Conservation (phyloP, 2,888 invertebrate species). For the Amaurobius ferox region DNA sequence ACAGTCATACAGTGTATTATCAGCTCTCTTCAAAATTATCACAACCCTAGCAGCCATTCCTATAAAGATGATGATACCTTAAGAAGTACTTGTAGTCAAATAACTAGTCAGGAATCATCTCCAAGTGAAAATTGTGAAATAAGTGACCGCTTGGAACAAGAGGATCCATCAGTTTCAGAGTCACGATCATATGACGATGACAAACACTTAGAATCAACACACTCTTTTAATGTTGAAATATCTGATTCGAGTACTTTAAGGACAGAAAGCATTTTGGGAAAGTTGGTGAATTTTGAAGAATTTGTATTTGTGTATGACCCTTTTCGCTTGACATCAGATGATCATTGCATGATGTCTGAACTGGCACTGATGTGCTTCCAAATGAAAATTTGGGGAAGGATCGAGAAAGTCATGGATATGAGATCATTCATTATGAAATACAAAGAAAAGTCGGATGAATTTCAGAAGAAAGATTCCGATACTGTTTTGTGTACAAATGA, state of each 20-base stretch:
- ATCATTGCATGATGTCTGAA: constrained; percentile 55
- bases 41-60: constrained; percentile 56
- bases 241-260: constrained; percentile 65
- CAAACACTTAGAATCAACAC: constrained; percentile 53
- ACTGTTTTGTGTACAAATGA: constrained; percentile 9
- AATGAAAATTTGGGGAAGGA: constrained; percentile 54
- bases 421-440: constrained; percentile 29
- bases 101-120: constrained; percentile 64
- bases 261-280: constrained; percentile 63
- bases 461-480: constrained; percentile 37
- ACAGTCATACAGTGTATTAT: constrained; percentile 42
- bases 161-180: constrained; percentile 62
- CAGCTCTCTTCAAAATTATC: constrained; percentile 56
- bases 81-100: constrained; percentile 66
- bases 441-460: constrained; percentile 46
- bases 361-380: constrained; percentile 67
- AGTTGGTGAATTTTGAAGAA: constrained; percentile 58
- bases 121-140: constrained; percentile 68
- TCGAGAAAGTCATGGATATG: constrained; percentile 48
- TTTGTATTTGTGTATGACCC: constrained; percentile 71
- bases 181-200: constrained; percentile 65
- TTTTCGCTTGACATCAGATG: constrained; percentile 43
- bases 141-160: constrained; percentile 60
- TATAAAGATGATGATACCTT: constrained; percentile 66
- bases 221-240: constrained; percentile 56